Percentiles rank a stretch among this genome's conserved stretches.
These are phyloP conservation scores for Portunus trituberculatus DNA, from an alignment of 1,140 invertebrate genomes.

Conservation along the genomic window DNA sequence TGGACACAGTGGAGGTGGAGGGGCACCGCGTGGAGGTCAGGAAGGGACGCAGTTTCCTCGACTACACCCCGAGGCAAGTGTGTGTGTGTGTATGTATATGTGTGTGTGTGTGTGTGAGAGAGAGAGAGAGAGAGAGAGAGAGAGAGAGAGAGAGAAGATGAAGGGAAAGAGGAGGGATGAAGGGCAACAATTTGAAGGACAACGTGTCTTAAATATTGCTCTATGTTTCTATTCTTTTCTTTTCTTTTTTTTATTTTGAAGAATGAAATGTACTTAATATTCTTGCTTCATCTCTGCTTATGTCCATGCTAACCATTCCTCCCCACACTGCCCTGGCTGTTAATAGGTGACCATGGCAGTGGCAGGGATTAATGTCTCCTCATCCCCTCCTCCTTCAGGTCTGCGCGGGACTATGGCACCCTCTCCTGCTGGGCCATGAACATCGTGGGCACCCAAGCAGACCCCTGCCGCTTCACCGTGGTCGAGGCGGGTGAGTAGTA, in stretches of 20 bases:
- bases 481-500: constrained; percentile 84
- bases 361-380: not conserved
- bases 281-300: too few species aligned
- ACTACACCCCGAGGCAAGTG: constrained; percentile 71
- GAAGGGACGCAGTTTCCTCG: constrained; percentile 54
- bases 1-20: constrained; percentile 72
- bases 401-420: constrained; percentile 85
- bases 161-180: too few species aligned
- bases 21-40: constrained; percentile 56
- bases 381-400: not conserved
- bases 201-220: too few species aligned
- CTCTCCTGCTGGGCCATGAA: constrained; percentile 85
- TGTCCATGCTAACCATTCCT: too few species aligned
- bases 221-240: too few species aligned
- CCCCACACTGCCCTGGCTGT: too few species aligned
- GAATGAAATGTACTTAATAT: too few species aligned
- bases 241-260: too few species aligned
- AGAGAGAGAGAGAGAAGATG: constrained; percentile 39
- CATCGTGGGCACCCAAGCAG: constrained; percentile 85
- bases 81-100: not conserved
- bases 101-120: constrained; percentile 12
- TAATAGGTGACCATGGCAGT: too few species aligned
- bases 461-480: constrained; percentile 86
- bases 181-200: not conserved
- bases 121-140: constrained; percentile 54